phyloP scores from a whole-genome alignment of 2,888 invertebrate genomes.

The Formica aserva region DNA sequence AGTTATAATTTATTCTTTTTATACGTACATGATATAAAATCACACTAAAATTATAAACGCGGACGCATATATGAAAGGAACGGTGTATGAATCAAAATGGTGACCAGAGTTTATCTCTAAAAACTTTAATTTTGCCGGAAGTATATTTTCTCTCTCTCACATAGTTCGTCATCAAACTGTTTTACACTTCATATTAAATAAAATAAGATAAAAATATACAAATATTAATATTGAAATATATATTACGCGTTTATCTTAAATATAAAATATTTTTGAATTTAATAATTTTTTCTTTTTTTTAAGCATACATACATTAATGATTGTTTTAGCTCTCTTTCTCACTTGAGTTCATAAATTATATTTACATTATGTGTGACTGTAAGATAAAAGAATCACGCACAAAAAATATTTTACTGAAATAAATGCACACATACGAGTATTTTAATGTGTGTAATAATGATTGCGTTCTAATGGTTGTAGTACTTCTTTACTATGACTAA shows the following conservation, averaged over 20 bases:
- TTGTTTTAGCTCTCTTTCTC: neutral
- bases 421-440: neutral
- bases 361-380: neutral
- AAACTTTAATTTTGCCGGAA: neutral
- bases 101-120: neutral
- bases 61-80: neutral
- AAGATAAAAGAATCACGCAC: neutral
- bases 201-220: slow-evolving; percentile 1
- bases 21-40: neutral
- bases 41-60: neutral
- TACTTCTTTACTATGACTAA: neutral
- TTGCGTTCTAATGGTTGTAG: neutral
- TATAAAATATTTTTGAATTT: neutral
- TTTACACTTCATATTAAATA: neutral
- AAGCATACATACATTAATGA: neutral
- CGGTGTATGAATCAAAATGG: neutral
- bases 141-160: neutral
- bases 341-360: neutral
- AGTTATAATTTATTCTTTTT: neutral
- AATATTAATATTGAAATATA: slow-evolving; percentile 1
- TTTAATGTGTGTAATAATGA: neutral
- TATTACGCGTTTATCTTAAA: neutral
- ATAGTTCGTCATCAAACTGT: neutral
- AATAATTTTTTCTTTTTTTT: neutral
- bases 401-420: neutral